Evolutionary conservation across 2,113 vertebrate species (phyloP), one percentile per base, ranked within the genome.

Genomic region (Melanerpes formicivorus): DNA sequence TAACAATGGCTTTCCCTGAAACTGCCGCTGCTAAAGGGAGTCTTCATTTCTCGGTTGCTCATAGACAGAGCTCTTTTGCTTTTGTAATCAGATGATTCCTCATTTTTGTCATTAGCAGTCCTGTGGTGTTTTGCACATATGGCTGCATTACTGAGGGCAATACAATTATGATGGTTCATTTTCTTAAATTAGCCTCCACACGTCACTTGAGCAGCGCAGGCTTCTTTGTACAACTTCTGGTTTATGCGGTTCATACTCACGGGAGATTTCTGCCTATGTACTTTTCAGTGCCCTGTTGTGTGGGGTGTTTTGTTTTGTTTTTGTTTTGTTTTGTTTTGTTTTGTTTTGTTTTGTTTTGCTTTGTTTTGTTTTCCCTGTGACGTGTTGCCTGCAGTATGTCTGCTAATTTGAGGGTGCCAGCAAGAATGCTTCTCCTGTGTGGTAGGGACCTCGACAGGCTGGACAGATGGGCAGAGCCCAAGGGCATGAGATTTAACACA

Each of bases 311-410:
- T 37, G 37, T 8, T 37, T 37, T 37, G 37, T 34, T 34, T 34
- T 2, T 23, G 2, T 3, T 5, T 0, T 11, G 40, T 55, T 52
- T 80, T 64, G 46, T 29, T 16, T 15, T 50, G 21, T 22, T 37
- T 37, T 37, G 34, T 7, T 37, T 37, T 37, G 34, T n/a, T n/a
- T 2, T 23, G 2, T 3, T 5, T 0, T 11, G 40, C 48, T 52
- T 80, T 64, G 46, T 29, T 16, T 15, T 50, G 21, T 22, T 50
- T 22, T 11, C 22, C 22, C 15, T n/a, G 8, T 54, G 59, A 55
- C 55, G 7, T 0, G 0, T 34, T 80, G 42, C 26, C 65, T 7
- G 14, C 25, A 27, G 64, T 11, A 40, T 40, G 40, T 40, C 40
- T 40, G 40, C 40, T 40, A 40, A 40, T 40, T 40, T 40, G 40